Conservation (phyloP, 2,888 invertebrate species). For the Athalia cordata region DNA sequence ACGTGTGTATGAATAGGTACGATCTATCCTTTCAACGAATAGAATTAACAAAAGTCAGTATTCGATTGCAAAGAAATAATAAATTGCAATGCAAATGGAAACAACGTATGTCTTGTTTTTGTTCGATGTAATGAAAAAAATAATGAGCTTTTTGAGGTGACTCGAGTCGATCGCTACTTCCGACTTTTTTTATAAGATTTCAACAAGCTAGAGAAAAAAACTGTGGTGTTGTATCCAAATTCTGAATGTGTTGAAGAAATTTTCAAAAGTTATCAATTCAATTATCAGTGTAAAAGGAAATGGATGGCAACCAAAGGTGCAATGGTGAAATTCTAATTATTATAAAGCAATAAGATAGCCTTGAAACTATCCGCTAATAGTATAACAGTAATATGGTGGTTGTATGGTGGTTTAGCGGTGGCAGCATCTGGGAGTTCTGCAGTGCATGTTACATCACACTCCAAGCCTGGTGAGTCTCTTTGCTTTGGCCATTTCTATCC, state of each 20-base stretch:
- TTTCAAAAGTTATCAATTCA: neutral
- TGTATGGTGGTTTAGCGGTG: constrained; percentile 72
- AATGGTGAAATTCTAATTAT: constrained; percentile 1
- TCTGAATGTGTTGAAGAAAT: neutral
- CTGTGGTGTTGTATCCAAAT: neutral
- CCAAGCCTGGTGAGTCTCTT: constrained; percentile 71
- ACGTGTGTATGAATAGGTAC: neutral
- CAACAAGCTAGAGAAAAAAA: neutral
- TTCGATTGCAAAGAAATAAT: neutral
- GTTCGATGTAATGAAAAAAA: no score
- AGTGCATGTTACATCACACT: constrained; percentile 72
- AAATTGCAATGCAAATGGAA: no score
- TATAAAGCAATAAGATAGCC: constrained; percentile 66
- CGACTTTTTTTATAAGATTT: no score
- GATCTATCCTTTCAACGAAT: no score
- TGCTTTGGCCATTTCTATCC: constrained; percentile 56
- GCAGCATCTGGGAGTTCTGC: constrained; percentile 70
- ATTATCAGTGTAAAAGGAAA: neutral
- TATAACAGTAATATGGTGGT: constrained; percentile 51
- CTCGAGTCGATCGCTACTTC: no score
- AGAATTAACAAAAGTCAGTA: neutral
- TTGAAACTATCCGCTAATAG: constrained; percentile 16
- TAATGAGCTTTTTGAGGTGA: no score
- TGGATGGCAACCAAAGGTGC: neutral
- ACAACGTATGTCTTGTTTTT: no score